phyloP scores from a whole-genome alignment of 2,888 invertebrate species.

The Aphrophora alni region DNA sequence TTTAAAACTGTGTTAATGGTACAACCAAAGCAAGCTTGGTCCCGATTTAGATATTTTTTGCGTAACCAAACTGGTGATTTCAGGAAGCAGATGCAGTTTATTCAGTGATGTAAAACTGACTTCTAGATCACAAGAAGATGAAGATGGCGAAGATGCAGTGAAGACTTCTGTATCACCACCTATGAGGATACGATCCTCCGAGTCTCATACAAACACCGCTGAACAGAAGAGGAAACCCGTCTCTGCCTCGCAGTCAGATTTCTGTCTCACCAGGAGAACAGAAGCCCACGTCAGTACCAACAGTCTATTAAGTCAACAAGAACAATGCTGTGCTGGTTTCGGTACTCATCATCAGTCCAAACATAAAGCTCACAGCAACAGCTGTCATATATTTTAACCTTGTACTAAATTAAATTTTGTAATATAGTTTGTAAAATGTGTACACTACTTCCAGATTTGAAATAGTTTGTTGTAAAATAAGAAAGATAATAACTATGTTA shows the following conservation, averaged over 20 bases:
- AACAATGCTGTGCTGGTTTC: conserved; percentile 35
- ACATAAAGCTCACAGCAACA: conserved; percentile 32
- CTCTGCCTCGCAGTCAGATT: conserved; percentile 27
- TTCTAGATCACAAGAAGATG: not conserved
- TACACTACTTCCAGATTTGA: not conserved
- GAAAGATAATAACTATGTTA: too few relatives aligned
- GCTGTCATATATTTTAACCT: conserved; percentile 27
- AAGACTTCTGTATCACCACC: not conserved
- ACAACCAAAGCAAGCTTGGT: too few relatives aligned
- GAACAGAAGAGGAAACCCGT: not conserved
- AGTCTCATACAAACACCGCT: not conserved
- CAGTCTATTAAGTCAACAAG: conserved; percentile 36
- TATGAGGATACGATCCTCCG: not conserved
- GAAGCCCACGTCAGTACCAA: conserved; percentile 33
- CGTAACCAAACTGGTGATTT: too few relatives aligned
- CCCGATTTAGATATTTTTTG: too few relatives aligned
- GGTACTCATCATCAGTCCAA: not conserved
- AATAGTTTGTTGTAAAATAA: too few relatives aligned
- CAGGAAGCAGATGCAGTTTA: not conserved
- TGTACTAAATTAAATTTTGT: not conserved
- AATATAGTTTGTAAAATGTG: not conserved
- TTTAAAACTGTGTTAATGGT: too few relatives aligned
- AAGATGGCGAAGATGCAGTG: not conserved
- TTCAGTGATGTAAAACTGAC: not conserved
- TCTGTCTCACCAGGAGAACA: conserved; percentile 18